Conservation (phyloP, 2,797 vertebrate genomes). For the Sciurus vulgaris region DNA sequence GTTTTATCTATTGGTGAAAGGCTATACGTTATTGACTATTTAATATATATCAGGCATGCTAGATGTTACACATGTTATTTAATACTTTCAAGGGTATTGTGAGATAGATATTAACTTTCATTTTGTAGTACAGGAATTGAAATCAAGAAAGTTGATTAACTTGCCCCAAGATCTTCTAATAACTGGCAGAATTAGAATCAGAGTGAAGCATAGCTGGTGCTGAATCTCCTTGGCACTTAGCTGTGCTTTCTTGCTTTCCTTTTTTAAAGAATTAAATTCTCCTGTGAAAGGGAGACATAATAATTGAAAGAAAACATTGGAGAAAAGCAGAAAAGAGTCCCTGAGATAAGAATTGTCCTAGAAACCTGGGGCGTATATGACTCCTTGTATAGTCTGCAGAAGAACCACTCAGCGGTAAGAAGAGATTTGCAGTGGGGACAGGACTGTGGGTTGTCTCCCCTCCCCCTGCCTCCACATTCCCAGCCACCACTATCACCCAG, state of each 20-base stretch:
- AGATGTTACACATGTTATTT: neutral
- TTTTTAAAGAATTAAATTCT: neutral
- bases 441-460: neutral
- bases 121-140: neutral
- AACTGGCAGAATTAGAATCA: constrained; percentile 15
- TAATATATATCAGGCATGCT: neutral
- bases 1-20: neutral
- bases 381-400: neutral
- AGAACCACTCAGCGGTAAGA: neutral
- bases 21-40: neutral
- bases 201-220: neutral
- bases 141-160: neutral
- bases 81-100: neutral
- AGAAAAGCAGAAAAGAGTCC: neutral
- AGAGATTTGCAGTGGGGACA: neutral
- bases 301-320: neutral
- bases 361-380: neutral
- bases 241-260: neutral
- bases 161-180: neutral
- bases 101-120: neutral
- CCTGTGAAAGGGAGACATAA: neutral
- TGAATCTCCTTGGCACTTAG: neutral
- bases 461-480: neutral
- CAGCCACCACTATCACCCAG: neutral
- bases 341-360: neutral